Percentiles rank a stretch among this genome's conserved stretches.
phyloP scores from a whole-genome alignment of 2,888 invertebrate genomes.

The Lycophotia porphyrea region DNA sequence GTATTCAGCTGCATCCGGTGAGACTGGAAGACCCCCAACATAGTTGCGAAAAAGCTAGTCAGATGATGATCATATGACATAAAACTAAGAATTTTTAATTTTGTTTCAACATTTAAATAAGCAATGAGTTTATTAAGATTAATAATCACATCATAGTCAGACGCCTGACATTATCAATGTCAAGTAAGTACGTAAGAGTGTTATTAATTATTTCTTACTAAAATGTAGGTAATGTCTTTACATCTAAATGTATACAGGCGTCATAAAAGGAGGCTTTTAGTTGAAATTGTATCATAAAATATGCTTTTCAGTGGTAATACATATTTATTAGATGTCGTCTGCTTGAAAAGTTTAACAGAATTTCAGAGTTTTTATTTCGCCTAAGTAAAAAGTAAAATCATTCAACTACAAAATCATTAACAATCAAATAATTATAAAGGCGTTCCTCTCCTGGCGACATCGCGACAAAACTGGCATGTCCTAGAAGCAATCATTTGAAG shows the following conservation, averaged over 20 bases:
- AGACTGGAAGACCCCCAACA: too few species aligned
- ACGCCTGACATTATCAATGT: conserved; percentile 57
- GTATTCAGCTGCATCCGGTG: too few species aligned
- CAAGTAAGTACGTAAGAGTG: conserved; percentile 31
- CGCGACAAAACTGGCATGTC: background rate
- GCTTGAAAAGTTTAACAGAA: background rate
- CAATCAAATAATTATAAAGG: background rate
- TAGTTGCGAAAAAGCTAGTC: too few species aligned
- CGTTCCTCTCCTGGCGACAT: too few species aligned
- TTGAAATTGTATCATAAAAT: conserved; percentile 29
- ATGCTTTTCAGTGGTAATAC: conserved; percentile 18
- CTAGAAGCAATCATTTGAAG: background rate
- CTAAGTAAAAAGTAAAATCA: background rate
- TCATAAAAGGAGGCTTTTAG: conserved; percentile 33
- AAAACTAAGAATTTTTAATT: background rate
- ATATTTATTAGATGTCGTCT: conserved; percentile 1
- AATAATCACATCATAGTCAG: conserved; percentile 49
- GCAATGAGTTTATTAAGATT: conserved; percentile 49
- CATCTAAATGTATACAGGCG: background rate
- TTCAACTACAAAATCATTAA: background rate
- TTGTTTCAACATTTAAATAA: conserved; percentile 23
- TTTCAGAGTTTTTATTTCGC: background rate
- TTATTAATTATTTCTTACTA: conserved; percentile 40
- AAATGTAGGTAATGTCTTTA: conserved; percentile 2
- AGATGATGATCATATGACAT: too few species aligned